A percentile compares a stretch with the other conserved stretches of the same genome.
Conservation (phyloP, 1,140 invertebrate species). For the Trichonephila inaurata region DNA sequence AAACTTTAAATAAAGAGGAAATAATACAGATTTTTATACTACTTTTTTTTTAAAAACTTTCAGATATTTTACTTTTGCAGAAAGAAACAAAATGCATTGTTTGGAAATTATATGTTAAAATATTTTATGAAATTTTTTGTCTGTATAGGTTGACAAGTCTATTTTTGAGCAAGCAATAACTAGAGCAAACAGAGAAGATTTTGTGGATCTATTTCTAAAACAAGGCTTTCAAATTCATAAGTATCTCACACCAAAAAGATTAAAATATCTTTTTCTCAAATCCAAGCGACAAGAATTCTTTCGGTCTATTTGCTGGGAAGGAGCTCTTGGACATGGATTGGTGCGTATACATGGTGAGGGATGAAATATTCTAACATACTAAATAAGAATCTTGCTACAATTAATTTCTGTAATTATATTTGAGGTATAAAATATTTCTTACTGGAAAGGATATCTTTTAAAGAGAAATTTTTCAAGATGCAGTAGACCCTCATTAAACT, state of each 20-base stretch:
- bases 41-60: too few relatives aligned
- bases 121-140: background rate
- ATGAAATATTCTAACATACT: conserved; percentile 44
- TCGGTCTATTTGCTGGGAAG: conserved; percentile 80
- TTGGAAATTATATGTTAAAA: too few relatives aligned
- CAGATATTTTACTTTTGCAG: too few relatives aligned
- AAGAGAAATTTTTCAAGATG: too few relatives aligned
- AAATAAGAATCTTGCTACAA: background rate
- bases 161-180: conserved; percentile 81
- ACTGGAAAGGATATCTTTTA: too few relatives aligned
- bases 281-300: conserved; percentile 81
- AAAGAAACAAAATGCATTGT: too few relatives aligned
- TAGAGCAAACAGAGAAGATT: conserved; percentile 80
- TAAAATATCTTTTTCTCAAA: conserved; percentile 80
- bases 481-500: too few relatives aligned
- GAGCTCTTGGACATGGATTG: conserved; percentile 79
- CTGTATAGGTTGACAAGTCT: conserved; percentile 80
- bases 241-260: conserved; percentile 79
- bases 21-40: too few relatives aligned
- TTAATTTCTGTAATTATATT: too few relatives aligned
- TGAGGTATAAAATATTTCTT: too few relatives aligned
- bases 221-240: conserved; percentile 81
- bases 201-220: conserved; percentile 81
- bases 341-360: conserved; percentile 75
- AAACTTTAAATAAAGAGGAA: too few relatives aligned